Evolutionary conservation across 2,797 vertebrate genomes (phyloP).

Genomic region (Gallinago solitaria): DNA sequence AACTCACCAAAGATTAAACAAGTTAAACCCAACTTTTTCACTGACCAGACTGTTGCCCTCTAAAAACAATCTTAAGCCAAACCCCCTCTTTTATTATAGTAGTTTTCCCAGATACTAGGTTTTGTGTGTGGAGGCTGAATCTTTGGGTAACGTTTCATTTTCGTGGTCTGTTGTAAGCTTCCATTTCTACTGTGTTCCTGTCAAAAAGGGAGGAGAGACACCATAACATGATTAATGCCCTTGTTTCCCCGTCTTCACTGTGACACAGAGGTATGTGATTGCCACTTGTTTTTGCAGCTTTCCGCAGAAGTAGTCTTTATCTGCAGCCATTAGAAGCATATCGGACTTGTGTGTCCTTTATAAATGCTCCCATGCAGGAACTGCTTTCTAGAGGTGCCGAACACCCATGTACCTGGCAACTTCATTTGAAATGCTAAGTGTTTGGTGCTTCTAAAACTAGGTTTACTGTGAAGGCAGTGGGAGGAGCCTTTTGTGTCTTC

Average conservation of each 20-base stretch:
- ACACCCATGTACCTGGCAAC: not conserved
- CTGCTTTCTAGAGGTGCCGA: not conserved
- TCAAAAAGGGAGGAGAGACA: conserved; percentile 3
- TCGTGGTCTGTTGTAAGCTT: not conserved
- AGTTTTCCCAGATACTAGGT: not conserved
- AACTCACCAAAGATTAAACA: not conserved
- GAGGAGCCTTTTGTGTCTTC: not conserved
- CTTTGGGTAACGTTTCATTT: not conserved
- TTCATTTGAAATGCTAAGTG: not conserved
- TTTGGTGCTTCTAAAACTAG: not conserved
- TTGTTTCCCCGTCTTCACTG: not conserved
- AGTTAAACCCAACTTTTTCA: not conserved
- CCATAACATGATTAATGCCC: not conserved
- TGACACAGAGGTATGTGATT: not conserved
- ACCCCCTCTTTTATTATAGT: not conserved
- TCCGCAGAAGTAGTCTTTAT: not conserved
- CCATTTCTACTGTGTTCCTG: not conserved
- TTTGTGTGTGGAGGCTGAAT: not conserved
- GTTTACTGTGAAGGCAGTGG: not conserved
- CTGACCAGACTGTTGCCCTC: not conserved
- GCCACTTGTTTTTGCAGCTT: conserved; percentile 11
- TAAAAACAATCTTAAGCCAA: not conserved
- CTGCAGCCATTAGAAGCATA: not conserved
- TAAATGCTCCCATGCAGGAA: not conserved
- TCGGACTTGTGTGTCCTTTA: fast-evolving